Base-by-base conservation (phyloP, 2,888 invertebrate species). In the Acronicta aceris region DNA sequence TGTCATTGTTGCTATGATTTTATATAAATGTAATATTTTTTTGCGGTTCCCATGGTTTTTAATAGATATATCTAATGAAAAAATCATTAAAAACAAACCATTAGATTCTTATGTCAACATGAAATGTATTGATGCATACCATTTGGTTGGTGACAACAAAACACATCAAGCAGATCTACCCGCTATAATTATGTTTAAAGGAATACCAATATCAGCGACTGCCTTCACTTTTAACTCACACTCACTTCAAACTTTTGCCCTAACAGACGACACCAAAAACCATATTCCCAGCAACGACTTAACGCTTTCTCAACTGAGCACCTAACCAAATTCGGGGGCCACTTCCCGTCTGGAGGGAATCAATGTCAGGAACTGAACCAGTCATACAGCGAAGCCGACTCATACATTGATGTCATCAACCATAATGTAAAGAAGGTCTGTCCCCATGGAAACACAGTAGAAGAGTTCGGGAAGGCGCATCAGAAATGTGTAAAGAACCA, bases 231-330 rank as follows among this genome's bases (percentile, higher is more conserved):
- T 69, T 72, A 73, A 70, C 71, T 70, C 69, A 71, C 62, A 88
- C 84, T 90, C 86, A 89, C 84, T 83, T 86, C 88, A 87, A 83
- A 90, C 90, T 92, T 88, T 76, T 78, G 59, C 79, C 69, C 88
- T 91, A 91, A 90, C 94, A 95, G 95, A 94, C 93, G 91, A 80
- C 93, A 89, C 71, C 92, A 92, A 89, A 94, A 92, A 90, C 91
- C 95, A 90, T 95, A 94, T 89, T 93, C 94, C 85, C 93, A 94
- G 85, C 94, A 94, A 87, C 94, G 93, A 78, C 92, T 94, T 88
- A 94, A 92, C 81, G 92, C 95, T 89, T 94, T 94, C 82, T 93
- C 94, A 79, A 91, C 93, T 83, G 95, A 95, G 83, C 94, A 94
- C 89, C 81, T 95, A 81, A 89, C 92, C 76, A 94, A 95, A 81